Evolutionary conservation across 2,797 vertebrate species (phyloP).

Genomic region (Esox masquinongy): DNA sequence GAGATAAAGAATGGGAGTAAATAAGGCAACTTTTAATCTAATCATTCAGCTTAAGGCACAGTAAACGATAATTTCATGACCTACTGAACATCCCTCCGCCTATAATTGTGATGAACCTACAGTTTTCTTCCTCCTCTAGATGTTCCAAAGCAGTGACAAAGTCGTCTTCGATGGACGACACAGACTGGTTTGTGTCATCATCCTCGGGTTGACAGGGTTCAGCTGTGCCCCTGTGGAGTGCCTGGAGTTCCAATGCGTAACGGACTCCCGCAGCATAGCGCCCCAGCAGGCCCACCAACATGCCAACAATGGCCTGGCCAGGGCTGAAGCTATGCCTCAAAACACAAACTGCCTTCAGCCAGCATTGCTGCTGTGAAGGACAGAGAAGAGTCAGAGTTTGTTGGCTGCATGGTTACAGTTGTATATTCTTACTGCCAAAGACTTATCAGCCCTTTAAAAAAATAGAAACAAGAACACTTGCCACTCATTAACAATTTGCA

Average conservation of each 20-base stretch:
- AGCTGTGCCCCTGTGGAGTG: slow-evolving; percentile 67
- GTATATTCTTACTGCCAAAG: slow-evolving; percentile 6
- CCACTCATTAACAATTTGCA: slow-evolving; percentile 7
- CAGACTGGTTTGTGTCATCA: slow-evolving; percentile 96
- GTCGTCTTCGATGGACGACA: slow-evolving; percentile 98
- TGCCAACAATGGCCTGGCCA: slow-evolving; percentile 75
- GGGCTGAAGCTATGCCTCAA: slow-evolving; percentile 81
- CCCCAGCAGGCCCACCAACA: slow-evolving; percentile 83
- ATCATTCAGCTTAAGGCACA: not conserved
- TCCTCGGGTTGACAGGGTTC: slow-evolving; percentile 82
- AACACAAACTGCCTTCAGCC: slow-evolving; percentile 87
- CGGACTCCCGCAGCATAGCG: slow-evolving; percentile 87
- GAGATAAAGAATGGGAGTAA: not conserved
- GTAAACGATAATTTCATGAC: not conserved
- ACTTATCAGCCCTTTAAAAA: slow-evolving; percentile 9
- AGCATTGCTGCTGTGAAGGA: slow-evolving; percentile 58
- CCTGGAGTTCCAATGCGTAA: slow-evolving; percentile 83
- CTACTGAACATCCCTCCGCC: not conserved
- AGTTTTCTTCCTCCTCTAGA: slow-evolving; percentile 84
- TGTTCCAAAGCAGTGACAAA: slow-evolving; percentile 98
- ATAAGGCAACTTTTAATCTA: not conserved
- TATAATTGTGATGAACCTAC: slow-evolving; percentile 47
- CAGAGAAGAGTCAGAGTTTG: not conserved
- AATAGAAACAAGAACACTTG: not conserved
- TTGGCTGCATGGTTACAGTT: not conserved